Conservation (phyloP, 2,797 vertebrate species). For the Chromobotia macracanthus region DNA sequence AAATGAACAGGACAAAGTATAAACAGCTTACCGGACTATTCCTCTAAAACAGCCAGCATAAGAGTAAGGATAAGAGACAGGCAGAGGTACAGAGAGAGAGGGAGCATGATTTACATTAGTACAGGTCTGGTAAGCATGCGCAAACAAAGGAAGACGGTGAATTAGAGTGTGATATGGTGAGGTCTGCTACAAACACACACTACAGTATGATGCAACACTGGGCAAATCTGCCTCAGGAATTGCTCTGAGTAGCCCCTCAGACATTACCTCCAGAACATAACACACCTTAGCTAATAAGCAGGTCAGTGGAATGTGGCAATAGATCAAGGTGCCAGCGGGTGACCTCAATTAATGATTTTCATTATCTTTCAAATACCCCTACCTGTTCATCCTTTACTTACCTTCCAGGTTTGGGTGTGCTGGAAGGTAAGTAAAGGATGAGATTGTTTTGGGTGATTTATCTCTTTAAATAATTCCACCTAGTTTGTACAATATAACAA, state of each 20-base stretch:
- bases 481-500: neutral
- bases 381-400: too few species aligned
- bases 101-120: constrained; percentile 50
- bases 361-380: neutral
- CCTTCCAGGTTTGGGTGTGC: too few species aligned
- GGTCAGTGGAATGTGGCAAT: neutral
- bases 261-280: neutral
- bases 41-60: constrained; percentile 85
- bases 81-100: constrained; percentile 60
- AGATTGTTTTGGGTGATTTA: neutral
- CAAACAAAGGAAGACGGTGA: neutral
- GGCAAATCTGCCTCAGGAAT: neutral
- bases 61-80: constrained; percentile 55
- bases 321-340: neutral
- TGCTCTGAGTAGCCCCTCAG: too few species aligned
- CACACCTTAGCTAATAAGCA: neutral
- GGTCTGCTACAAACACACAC: constrained; percentile 2
- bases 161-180: neutral
- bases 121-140: constrained; percentile 6
- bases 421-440: too few species aligned
- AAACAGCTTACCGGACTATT: constrained; percentile 92
- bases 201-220: constrained; percentile 17
- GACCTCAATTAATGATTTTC: neutral
- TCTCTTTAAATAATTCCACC: neutral
- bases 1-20: constrained; percentile 47